Percentiles rank a stretch among this genome's conserved stretches.
phyloP scores from a whole-genome alignment of 1,140 invertebrate genomes.

The Trichomalopsis sarcophagae region DNA sequence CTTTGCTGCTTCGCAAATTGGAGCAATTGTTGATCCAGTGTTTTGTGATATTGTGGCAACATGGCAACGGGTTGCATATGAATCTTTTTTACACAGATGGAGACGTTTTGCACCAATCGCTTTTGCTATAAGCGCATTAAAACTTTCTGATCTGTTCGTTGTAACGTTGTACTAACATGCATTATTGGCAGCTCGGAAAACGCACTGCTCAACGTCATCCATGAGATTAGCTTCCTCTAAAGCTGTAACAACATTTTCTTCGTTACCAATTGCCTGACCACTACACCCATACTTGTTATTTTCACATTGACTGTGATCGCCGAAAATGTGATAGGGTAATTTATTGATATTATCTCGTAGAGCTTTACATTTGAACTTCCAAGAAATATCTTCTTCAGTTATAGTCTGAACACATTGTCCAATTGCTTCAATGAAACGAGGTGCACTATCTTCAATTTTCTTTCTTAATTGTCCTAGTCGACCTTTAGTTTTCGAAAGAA shows the following conservation, averaged over 20 bases:
- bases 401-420: no score
- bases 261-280: not conserved
- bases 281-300: not conserved
- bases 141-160: no score
- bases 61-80: slow-evolving; percentile 23
- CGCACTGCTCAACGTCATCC: not conserved
- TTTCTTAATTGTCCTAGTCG: no score
- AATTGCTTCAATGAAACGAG: no score
- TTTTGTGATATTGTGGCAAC: slow-evolving; percentile 23
- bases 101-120: slow-evolving; percentile 39
- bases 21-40: not conserved
- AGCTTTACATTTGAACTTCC: no score
- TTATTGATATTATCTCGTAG: not conserved
- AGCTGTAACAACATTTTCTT: not conserved
- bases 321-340: slow-evolving; percentile 14
- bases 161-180: no score
- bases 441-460: no score
- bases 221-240: not conserved
- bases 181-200: no score
- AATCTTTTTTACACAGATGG: slow-evolving; percentile 34
- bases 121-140: slow-evolving; percentile 25
- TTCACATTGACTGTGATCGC: slow-evolving; percentile 8
- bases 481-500: no score
- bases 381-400: no score
- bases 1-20: not conserved